Conservation (phyloP, 2,888 invertebrate genomes). For the Therioaphis trifolii region DNA sequence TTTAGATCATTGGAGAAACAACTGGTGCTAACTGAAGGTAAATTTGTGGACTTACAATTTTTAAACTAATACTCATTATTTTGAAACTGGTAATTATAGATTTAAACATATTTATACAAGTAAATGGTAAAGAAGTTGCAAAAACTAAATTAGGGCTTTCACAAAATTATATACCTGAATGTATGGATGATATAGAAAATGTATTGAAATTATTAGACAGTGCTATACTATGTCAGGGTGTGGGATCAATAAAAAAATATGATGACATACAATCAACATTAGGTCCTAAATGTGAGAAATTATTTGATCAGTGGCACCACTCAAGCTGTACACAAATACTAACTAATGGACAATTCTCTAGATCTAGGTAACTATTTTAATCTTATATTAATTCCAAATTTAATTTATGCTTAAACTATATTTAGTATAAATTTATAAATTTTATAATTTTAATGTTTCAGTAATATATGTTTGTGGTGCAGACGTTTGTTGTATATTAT, state of each 20-base stretch:
- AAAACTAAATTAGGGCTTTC: background rate
- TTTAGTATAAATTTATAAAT: background rate
- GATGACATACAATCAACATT: too few relatives aligned
- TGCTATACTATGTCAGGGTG: background rate
- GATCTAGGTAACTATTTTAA: background rate
- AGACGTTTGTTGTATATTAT: background rate
- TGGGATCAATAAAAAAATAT: constrained; percentile 2
- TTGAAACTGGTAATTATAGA: background rate
- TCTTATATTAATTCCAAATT: background rate
- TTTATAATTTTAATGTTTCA: constrained; percentile 12
- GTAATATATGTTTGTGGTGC: constrained; percentile 25
- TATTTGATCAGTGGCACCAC: background rate
- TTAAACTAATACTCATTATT: background rate
- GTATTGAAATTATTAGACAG: background rate
- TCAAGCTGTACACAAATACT: background rate
- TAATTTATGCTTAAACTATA: too few relatives aligned
- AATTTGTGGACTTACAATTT: background rate
- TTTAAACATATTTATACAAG: constrained; percentile 24
- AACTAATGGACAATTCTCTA: background rate
- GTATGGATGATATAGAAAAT: too few relatives aligned
- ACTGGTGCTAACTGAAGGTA: too few relatives aligned
- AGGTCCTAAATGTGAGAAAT: constrained; percentile 9
- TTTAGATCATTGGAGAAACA: too few relatives aligned
- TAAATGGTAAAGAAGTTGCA: constrained; percentile 11
- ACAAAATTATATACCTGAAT: background rate